phyloP scores from a whole-genome alignment of 2,113 vertebrate species.

The Marmota flaviventris region DNA sequence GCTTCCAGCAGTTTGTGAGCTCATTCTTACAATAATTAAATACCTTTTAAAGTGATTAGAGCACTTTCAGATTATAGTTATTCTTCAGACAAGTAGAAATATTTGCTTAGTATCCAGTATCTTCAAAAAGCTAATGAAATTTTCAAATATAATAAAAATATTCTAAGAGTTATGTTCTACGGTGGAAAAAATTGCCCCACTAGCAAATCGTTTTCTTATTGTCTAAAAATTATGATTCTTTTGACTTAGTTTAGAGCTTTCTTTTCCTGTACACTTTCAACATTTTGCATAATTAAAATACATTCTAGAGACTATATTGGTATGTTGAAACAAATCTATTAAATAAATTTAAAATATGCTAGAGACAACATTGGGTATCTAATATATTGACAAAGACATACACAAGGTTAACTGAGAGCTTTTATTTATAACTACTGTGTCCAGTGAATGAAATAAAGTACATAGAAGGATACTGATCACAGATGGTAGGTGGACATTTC shows the following conservation, averaged over 20 bases:
- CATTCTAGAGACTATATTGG: not conserved
- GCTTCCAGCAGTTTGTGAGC: conserved; percentile 76
- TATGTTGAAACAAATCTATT: not conserved
- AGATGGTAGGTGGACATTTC: not conserved
- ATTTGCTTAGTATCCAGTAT: conserved; percentile 62
- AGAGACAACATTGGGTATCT: not conserved
- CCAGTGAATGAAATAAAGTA: not conserved
- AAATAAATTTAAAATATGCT: not conserved
- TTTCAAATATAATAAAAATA: conserved; percentile 57
- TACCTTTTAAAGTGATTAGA: conserved; percentile 74
- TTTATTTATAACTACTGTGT: not conserved
- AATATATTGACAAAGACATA: not conserved
- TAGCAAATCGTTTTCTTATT: not conserved
- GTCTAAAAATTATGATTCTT: conserved; percentile 30
- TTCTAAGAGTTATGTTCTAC: not conserved
- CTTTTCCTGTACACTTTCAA: not conserved
- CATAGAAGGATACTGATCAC: not conserved
- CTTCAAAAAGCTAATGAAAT: conserved; percentile 65
- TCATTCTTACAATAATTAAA: conserved; percentile 80
- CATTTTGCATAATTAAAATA: not conserved
- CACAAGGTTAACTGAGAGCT: not conserved
- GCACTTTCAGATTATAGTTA: conserved; percentile 61
- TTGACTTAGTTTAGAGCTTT: not conserved
- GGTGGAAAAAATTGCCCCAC: not conserved
- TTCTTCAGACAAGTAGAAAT: conserved; percentile 67